Percentiles rank a stretch among this genome's conserved stretches.
phyloP scores from a whole-genome alignment of 1,140 invertebrate genomes.

The honey bee (Apis mellifera) region Amel_HAv3.1 CM009931.2:22702001-22702500 shows the following conservation, averaged over 20 bases:
- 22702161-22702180: slow-evolving; percentile 45
- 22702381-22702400: slow-evolving; percentile 38
- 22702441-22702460: slow-evolving; percentile 12
- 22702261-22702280: slow-evolving; percentile 80
- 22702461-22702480: slow-evolving; percentile 11
- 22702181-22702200: slow-evolving; percentile 53
- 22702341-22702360: slow-evolving; percentile 39
- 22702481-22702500: background rate
- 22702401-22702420: background rate
- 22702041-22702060: slow-evolving; percentile 62
- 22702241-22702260: slow-evolving; percentile 70
- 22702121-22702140: slow-evolving; percentile 10
- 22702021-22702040: slow-evolving; percentile 52
- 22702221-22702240: background rate
- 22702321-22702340: slow-evolving; percentile 71
- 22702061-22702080: slow-evolving; percentile 21
- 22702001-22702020: slow-evolving; percentile 49
- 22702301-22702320: slow-evolving; percentile 80
- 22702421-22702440: background rate
- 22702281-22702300: slow-evolving; percentile 79
- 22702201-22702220: slow-evolving; percentile 29
- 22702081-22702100: slow-evolving; percentile 18
- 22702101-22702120: background rate
- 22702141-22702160: background rate
- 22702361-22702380: slow-evolving; percentile 41